phyloP scores from a whole-genome alignment of 2,888 invertebrate genomes.

The Microplitis deprimator region DNA sequence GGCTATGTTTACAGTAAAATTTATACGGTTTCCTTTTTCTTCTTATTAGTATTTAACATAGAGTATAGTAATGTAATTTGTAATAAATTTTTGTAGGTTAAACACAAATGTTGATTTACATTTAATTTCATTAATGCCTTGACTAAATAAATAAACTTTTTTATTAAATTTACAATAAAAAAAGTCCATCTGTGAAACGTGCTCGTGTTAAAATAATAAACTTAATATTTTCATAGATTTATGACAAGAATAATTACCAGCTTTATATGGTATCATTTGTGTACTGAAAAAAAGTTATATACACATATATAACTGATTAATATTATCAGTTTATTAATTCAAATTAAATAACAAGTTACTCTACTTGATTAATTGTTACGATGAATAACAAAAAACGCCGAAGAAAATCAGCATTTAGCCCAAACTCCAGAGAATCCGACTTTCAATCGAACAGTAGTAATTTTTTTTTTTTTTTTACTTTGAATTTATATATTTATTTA shows the following conservation, averaged over 20 bases:
- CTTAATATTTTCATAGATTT: neutral
- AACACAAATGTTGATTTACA: neutral
- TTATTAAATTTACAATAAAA: neutral
- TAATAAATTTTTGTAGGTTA: neutral
- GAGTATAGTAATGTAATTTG: neutral
- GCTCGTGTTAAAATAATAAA: neutral
- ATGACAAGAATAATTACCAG: neutral
- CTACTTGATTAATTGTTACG: slow-evolving; percentile 15
- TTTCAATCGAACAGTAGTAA: neutral
- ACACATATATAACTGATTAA: neutral
- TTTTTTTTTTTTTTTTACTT: neutral
- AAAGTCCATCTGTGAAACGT: neutral
- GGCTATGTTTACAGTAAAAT: neutral
- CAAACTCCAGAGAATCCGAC: slow-evolving; percentile 4
- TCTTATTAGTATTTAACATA: neutral
- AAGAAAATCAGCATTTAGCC: slow-evolving; percentile 21
- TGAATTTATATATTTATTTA: neutral
- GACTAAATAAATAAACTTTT: neutral
- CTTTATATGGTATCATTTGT: neutral
- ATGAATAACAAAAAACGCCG: slow-evolving; percentile 33
- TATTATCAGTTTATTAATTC: neutral
- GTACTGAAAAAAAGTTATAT: neutral
- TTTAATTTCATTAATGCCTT: neutral
- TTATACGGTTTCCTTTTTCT: neutral
- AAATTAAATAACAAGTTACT: neutral